Evolutionary conservation across 92 coral and sea anemone species (phyloP).

Genomic region (Epizoanthus rinbou): DNA sequence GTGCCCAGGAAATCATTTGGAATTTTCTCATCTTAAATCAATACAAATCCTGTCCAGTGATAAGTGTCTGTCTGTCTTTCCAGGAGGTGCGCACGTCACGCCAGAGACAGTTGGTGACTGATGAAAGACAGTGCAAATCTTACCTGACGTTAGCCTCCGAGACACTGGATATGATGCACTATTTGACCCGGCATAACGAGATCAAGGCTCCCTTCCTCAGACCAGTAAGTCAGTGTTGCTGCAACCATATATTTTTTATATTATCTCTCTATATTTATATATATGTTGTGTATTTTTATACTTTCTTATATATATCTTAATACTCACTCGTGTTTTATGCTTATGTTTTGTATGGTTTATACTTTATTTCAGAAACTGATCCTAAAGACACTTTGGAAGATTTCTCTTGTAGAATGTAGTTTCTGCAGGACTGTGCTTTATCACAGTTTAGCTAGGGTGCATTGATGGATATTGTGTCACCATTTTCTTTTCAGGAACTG

Average conservation of each 20-base stretch:
- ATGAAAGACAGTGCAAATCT: constrained; percentile 95
- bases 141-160: constrained; percentile 96
- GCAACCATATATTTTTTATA: too few species aligned
- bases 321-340: too few species aligned
- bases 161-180: constrained; percentile 96
- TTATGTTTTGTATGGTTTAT: too few species aligned
- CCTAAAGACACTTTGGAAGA: too few species aligned
- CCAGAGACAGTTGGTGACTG: constrained; percentile 89
- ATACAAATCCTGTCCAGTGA: neutral
- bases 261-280: too few species aligned
- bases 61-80: neutral
- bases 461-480: neutral
- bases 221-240: constrained; percentile 68
- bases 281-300: too few species aligned
- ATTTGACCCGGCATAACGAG: constrained; percentile 72
- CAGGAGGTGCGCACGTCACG: constrained; percentile 92
- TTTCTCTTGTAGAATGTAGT: too few species aligned
- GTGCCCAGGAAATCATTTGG: too few species aligned
- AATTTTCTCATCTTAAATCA: too few species aligned
- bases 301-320: too few species aligned
- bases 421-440: neutral
- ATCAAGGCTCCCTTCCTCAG: constrained; percentile 84
- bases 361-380: too few species aligned
- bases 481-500: constrained; percentile 67
- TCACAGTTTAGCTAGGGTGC: neutral